phyloP scores from a whole-genome alignment of 2,113 vertebrate species.

The Dasyornis broadbenti region DNA sequence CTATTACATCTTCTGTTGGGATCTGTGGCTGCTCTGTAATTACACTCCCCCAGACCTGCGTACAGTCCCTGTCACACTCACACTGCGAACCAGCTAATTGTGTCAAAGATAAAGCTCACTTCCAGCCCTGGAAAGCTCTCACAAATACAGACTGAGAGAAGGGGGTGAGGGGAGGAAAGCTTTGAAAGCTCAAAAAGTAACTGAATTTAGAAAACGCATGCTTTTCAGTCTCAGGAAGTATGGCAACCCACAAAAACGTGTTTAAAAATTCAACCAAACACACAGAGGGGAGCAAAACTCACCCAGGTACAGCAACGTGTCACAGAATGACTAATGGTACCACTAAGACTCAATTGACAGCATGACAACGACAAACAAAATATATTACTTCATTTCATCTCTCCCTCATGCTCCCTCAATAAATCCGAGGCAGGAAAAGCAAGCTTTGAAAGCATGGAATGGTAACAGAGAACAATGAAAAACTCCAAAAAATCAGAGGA shows the following conservation, averaged over 20 bases:
- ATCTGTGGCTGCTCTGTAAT: neutral
- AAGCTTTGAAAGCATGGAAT: neutral
- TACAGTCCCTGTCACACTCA: neutral
- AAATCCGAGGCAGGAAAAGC: neutral
- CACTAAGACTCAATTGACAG: conserved; percentile 11
- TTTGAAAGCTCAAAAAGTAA: neutral
- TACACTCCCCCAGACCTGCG: neutral
- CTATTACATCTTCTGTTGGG: neutral
- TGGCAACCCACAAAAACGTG: neutral
- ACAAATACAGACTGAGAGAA: neutral
- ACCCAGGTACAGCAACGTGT: neutral
- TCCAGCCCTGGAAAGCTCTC: neutral
- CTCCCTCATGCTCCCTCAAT: neutral
- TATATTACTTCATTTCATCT: conserved; percentile 39
- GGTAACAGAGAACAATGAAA: neutral
- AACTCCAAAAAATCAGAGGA: neutral
- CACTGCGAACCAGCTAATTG: neutral
- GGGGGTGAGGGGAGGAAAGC: neutral
- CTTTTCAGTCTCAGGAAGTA: neutral
- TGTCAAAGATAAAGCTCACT: neutral
- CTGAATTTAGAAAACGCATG: neutral
- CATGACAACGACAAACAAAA: conserved; percentile 15
- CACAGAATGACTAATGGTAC: conserved; percentile 17
- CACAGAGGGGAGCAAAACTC: neutral
- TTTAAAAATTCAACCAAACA: neutral